A percentile compares a stretch with the other conserved stretches of the same genome.
Conservation (phyloP, 2,113 vertebrate genomes). For the Rutilus rutilus region DNA sequence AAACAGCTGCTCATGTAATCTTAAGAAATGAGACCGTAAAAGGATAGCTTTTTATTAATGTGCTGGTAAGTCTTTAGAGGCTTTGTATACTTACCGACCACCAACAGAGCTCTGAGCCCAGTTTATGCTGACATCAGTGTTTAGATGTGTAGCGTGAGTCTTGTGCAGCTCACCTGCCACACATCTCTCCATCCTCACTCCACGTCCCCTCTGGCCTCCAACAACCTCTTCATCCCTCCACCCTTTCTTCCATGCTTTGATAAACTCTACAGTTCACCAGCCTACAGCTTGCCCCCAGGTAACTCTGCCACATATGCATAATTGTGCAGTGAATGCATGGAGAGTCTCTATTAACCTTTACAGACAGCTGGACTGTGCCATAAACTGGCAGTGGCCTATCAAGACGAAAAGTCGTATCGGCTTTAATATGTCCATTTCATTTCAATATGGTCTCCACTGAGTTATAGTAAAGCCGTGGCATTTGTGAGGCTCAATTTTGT, state of each 20-base stretch:
- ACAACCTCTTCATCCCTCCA: constrained; percentile 18
- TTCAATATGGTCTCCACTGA: neutral
- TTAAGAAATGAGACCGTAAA: neutral
- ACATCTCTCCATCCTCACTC: constrained; percentile 20
- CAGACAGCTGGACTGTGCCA: constrained; percentile 29
- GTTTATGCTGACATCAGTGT: constrained; percentile 21
- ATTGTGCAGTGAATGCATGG: constrained; percentile 11
- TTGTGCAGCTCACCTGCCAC: constrained; percentile 30
- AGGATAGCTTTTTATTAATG: neutral
- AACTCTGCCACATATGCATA: neutral
- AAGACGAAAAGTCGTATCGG: neutral
- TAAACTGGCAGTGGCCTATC: constrained; percentile 16
- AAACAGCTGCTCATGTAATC: neutral
- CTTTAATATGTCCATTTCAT: constrained; percentile 22
- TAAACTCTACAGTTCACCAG: constrained; percentile 22
- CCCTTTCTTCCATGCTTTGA: constrained; percentile 30
- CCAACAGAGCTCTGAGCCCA: constrained; percentile 8
- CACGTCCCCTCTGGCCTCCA: neutral
- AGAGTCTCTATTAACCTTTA: constrained; percentile 31
- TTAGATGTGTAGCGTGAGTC: constrained; percentile 11
- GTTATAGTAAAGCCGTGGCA: constrained; percentile 6
- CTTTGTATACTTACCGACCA: constrained; percentile 25
- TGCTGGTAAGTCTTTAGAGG: constrained; percentile 29
- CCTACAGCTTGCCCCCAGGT: constrained; percentile 17
- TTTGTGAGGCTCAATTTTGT: constrained; percentile 2